Evolutionary conservation across 2,797 vertebrate species (phyloP).

Genomic region (Anas acuta): DNA sequence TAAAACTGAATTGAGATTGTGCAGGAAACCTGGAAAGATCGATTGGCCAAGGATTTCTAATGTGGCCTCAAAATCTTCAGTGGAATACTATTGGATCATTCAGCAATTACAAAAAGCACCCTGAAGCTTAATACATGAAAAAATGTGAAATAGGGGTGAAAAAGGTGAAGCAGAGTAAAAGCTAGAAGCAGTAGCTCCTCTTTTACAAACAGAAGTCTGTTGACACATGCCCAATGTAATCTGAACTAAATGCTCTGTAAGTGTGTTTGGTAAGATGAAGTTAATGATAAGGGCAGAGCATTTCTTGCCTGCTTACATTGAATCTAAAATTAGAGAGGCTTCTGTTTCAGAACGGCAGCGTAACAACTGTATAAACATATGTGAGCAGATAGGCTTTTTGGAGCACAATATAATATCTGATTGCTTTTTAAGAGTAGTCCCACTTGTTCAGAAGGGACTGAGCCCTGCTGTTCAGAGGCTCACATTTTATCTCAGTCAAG

Average conservation of each 20-base stretch:
- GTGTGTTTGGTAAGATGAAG: background rate
- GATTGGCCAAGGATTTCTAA: constrained; percentile 4
- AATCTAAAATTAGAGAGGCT: constrained; percentile 24
- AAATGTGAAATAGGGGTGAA: constrained; percentile 20
- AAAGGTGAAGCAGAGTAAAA: constrained; percentile 14
- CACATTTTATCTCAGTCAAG: background rate
- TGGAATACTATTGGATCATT: background rate
- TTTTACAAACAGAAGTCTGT: background rate
- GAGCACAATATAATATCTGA: background rate
- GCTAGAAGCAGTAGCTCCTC: background rate
- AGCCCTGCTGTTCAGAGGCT: background rate
- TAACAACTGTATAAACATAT: constrained; percentile 16
- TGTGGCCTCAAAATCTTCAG: background rate
- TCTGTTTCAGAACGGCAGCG: background rate
- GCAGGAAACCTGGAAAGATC: constrained; percentile 16
- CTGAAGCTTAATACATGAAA: background rate
- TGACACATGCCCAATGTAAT: background rate
- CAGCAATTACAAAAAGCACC: background rate
- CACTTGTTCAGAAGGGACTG: background rate
- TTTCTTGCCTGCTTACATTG: constrained; percentile 1
- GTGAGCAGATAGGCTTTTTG: background rate
- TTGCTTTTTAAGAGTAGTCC: background rate
- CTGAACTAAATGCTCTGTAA: background rate
- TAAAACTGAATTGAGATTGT: constrained; percentile 30
- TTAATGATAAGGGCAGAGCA: background rate